These are phyloP conservation scores for Liasis olivaceus DNA, from an alignment of 2,797 vertebrate species.

Conservation along the genomic window DNA sequence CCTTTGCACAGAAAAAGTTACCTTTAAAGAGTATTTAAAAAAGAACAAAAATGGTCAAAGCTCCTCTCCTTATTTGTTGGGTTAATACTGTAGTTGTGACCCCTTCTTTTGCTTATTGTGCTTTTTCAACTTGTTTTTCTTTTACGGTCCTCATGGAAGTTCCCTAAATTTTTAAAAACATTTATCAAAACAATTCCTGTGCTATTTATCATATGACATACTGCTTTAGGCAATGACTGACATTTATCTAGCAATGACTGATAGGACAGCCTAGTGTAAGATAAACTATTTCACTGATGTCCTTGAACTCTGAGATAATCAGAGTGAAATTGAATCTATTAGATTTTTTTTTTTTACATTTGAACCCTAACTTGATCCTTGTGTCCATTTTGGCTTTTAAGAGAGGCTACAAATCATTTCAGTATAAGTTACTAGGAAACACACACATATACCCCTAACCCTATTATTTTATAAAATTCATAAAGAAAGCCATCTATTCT, in stretches of 20 bases:
- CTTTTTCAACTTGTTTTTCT: not conserved
- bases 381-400: no score
- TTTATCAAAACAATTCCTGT: not conserved
- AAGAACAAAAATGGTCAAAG: not conserved
- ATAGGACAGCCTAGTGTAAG: not conserved
- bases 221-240: not conserved
- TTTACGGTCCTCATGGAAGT: not conserved
- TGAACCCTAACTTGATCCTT: no score
- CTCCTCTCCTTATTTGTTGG: not conserved
- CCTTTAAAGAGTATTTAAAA: not conserved
- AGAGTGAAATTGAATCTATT: not conserved
- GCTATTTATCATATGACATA: not conserved
- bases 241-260: not conserved
- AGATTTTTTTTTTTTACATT: no score
- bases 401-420: not conserved
- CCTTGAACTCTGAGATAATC: not conserved
- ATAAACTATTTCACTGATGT: not conserved
- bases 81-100: not conserved
- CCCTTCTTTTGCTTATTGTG: not conserved
- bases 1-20: not conserved
- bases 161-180: not conserved
- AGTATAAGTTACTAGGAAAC: not conserved
- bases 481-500: not conserved
- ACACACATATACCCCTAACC: not conserved
- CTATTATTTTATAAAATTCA: not conserved